Evolutionary conservation across 2,888 invertebrate genomes (phyloP).

Genomic region (Acanthoscelides obtectus): DNA sequence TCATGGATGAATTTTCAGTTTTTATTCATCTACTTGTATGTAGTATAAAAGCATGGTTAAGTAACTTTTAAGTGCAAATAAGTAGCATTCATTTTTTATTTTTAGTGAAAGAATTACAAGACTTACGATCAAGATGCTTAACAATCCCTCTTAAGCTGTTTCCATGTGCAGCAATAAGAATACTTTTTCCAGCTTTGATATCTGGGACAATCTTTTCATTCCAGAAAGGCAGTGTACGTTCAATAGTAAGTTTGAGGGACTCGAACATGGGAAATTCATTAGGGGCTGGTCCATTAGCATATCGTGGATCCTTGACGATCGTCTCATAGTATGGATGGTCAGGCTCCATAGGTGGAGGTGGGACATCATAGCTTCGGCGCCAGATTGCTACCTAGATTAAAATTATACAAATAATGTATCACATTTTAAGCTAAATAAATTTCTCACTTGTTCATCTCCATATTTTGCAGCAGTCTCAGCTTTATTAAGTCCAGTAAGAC

Average conservation of each 20-base stretch:
- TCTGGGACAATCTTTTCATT: slow-evolving; percentile 81
- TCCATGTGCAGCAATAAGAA: slow-evolving; percentile 84
- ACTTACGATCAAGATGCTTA: slow-evolving; percentile 58
- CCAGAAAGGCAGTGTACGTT: slow-evolving; percentile 84
- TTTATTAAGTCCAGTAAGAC: slow-evolving; percentile 63
- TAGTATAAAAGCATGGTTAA: too few species aligned
- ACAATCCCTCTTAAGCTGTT: slow-evolving; percentile 82
- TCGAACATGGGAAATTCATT: slow-evolving; percentile 82
- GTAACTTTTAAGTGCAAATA: too few species aligned
- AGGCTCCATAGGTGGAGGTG: slow-evolving; percentile 79
- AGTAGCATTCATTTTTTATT: slow-evolving; percentile 2
- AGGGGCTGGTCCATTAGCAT: slow-evolving; percentile 62
- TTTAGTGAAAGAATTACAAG: not conserved
- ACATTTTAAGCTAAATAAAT: not conserved
- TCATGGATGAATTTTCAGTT: too few species aligned
- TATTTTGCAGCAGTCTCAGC: slow-evolving; percentile 64
- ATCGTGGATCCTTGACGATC: slow-evolving; percentile 74
- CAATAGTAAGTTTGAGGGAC: slow-evolving; percentile 79
- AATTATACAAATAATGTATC: not conserved
- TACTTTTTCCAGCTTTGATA: slow-evolving; percentile 75
- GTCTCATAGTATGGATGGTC: slow-evolving; percentile 72
- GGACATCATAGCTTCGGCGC: slow-evolving; percentile 81
- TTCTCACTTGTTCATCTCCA: slow-evolving; percentile 59
- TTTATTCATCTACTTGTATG: too few species aligned
- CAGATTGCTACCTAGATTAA: slow-evolving; percentile 60